Evolutionary conservation across 2,888 invertebrate species (phyloP).

Genomic region (Drosophila neutralis): DNA sequence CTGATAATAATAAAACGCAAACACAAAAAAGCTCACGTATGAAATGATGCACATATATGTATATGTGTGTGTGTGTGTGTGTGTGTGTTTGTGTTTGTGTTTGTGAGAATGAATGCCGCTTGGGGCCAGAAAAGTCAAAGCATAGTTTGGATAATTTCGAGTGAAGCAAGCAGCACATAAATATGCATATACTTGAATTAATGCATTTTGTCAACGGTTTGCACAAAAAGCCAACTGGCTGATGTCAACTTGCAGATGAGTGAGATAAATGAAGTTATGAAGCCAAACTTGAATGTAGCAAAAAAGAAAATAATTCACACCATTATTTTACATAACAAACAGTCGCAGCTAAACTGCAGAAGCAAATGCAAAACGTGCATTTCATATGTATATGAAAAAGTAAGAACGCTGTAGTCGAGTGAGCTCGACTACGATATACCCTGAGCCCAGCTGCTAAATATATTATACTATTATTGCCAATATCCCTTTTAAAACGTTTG

Average conservation of each 20-base stretch:
- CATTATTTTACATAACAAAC: conserved; percentile 22
- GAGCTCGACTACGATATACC: not conserved
- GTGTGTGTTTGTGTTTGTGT: not conserved
- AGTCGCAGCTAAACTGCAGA: not conserved
- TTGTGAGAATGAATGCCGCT: conserved; percentile 2
- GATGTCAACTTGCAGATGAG: conserved; percentile 3
- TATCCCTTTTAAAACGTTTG: not conserved
- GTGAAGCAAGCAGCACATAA: conserved; percentile 32
- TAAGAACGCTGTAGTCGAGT: not conserved
- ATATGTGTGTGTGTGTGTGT: no score
- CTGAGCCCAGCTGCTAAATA: no score
- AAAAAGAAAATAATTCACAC: conserved; percentile 15
- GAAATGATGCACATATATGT: not conserved
- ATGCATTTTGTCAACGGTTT: conserved; percentile 63
- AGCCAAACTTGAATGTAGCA: conserved; percentile 14
- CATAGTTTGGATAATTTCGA: conserved; percentile 24
- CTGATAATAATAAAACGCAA: conserved; percentile 29
- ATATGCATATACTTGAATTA: conserved; percentile 58
- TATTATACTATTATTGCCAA: not conserved
- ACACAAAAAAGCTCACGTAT: conserved; percentile 7
- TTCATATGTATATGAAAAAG: conserved; percentile 8
- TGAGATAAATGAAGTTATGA: conserved; percentile 16
- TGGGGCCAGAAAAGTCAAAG: conserved; percentile 14
- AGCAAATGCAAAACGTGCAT: conserved; percentile 13
- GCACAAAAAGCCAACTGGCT: conserved; percentile 19